Evolutionary conservation across 2,888 invertebrate genomes (phyloP).

Genomic region (Lordiphosa andalusiaca): DNA sequence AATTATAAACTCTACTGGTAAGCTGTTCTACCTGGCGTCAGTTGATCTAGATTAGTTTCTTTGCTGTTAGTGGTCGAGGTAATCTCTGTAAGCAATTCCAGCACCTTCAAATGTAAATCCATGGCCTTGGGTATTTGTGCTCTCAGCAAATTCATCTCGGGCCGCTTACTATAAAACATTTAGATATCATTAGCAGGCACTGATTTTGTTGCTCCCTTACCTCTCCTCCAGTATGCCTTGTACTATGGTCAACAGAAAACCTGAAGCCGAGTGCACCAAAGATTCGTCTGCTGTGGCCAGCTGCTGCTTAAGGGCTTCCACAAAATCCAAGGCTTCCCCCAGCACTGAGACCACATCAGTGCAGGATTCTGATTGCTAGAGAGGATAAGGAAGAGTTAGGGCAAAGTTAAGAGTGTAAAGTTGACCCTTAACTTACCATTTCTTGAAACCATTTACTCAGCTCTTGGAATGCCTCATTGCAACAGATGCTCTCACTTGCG

Average conservation of each 20-base stretch:
- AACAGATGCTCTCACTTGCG: slow-evolving; percentile 20
- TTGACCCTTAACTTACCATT: slow-evolving; percentile 20
- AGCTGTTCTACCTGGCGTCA: slow-evolving; percentile 22
- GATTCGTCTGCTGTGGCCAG: slow-evolving; percentile 27
- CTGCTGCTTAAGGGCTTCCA: slow-evolving; percentile 17
- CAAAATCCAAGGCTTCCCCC: slow-evolving; percentile 32
- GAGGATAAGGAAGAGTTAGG: not conserved
- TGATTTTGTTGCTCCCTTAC: slow-evolving; percentile 4
- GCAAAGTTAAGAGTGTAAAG: no score
- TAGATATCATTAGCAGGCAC: not conserved
- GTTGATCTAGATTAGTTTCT: slow-evolving; percentile 16
- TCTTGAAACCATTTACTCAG: slow-evolving; percentile 39
- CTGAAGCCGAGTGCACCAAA: slow-evolving; percentile 29
- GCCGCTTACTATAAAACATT: not conserved
- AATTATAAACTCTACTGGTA: not conserved
- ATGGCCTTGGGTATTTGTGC: slow-evolving; percentile 24
- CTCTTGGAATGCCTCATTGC: slow-evolving; percentile 22
- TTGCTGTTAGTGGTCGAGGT: not conserved
- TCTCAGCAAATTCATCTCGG: slow-evolving; percentile 8
- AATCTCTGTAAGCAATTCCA: slow-evolving; percentile 26
- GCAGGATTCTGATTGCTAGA: not conserved
- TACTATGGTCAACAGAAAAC: slow-evolving; percentile 41
- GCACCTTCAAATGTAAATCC: slow-evolving; percentile 33
- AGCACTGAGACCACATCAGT: slow-evolving; percentile 23
- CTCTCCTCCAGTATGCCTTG: slow-evolving; percentile 21